Percentiles rank a stretch among this genome's conserved stretches.
phyloP scores from a whole-genome alignment of 1,140 invertebrate genomes.

The Atta texana region DNA sequence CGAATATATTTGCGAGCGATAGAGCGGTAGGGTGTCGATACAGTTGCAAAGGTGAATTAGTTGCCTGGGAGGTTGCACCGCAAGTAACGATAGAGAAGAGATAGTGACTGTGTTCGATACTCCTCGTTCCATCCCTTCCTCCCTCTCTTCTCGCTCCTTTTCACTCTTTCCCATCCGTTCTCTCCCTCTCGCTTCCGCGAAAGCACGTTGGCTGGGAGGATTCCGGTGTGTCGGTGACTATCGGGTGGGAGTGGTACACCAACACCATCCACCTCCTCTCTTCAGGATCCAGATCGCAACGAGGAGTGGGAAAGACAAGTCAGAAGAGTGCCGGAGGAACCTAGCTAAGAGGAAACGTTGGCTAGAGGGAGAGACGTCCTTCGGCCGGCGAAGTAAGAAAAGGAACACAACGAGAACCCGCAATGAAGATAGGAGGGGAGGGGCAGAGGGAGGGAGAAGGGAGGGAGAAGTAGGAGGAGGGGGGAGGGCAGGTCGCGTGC shows the following conservation, averaged over 20 bases:
- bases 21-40: conserved; percentile 67
- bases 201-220: conserved; percentile 72
- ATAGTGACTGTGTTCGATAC: conserved; percentile 65
- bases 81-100: conserved; percentile 71
- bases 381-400: conserved; percentile 50
- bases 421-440: not conserved
- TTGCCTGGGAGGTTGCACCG: conserved; percentile 66
- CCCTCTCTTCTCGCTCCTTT: conserved; percentile 4
- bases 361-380: conserved; percentile 67
- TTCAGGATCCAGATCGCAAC: conserved; percentile 27
- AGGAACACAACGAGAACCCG: conserved; percentile 50
- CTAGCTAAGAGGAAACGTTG: conserved; percentile 63
- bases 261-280: conserved; percentile 64
- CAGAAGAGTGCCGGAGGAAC: conserved; percentile 61
- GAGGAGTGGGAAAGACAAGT: conserved; percentile 38
- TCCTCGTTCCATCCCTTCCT: conserved; percentile 33
- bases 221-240: conserved; percentile 75
- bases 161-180: not conserved
- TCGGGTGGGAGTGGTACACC: conserved; percentile 71
- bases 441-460: not conserved
- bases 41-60: conserved; percentile 75
- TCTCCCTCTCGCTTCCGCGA: conserved; percentile 38
- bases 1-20: conserved; percentile 7
- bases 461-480: not conserved
- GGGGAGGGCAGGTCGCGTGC: conserved; percentile 85